phyloP scores from a whole-genome alignment of 2,113 vertebrate species.

The Ailuropoda melanoleuca region DNA sequence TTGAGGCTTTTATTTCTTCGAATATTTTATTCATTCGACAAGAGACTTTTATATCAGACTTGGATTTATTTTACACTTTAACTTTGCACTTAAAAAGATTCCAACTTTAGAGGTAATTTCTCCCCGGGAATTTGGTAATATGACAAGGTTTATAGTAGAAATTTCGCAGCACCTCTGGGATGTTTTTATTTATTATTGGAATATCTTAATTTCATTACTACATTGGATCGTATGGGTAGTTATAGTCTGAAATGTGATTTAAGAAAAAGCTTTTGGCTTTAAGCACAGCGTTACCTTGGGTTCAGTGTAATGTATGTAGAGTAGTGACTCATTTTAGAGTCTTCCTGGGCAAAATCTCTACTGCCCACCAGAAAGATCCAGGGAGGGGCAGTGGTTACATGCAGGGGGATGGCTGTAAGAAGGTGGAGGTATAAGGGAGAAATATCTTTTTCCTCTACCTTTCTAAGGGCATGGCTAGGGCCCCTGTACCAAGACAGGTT shows the following conservation, averaged over 20 bases:
- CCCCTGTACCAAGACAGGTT: background rate
- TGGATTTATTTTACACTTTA: background rate
- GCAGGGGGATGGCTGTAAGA: fast-evolving
- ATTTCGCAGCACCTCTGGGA: background rate
- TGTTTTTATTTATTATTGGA: background rate
- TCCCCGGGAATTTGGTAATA: background rate
- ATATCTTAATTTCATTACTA: background rate
- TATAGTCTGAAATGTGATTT: background rate
- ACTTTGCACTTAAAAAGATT: background rate
- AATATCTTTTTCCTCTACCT: background rate
- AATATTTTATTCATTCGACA: background rate
- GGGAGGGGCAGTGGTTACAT: background rate
- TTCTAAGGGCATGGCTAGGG: background rate
- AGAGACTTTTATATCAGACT: background rate
- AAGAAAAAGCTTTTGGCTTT: background rate
- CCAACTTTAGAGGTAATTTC: background rate
- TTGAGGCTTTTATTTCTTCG: background rate
- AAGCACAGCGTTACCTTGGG: background rate
- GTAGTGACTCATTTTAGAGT: background rate
- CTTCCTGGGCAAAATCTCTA: background rate
- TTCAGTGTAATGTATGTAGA: background rate
- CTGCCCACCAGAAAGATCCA: background rate
- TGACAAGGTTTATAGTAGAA: background rate
- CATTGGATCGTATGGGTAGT: background rate
- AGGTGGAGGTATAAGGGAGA: background rate